Conservation (phyloP, 1,140 invertebrate genomes). For the Ceratosolen fusciceps region DNA sequence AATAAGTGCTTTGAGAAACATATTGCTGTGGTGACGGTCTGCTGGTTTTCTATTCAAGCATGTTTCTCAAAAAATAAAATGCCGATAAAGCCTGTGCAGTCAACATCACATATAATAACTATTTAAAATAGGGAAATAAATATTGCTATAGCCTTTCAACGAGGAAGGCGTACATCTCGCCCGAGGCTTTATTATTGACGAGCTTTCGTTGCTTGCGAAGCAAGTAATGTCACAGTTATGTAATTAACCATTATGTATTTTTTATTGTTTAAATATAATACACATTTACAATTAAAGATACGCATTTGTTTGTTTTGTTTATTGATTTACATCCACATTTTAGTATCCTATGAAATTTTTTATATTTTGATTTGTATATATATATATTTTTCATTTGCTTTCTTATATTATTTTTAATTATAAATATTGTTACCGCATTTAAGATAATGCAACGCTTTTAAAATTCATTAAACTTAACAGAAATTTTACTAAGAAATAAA, state of each 20-base stretch:
- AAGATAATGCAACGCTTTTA: conserved; percentile 45
- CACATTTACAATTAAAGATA: conserved; percentile 20
- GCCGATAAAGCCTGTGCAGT: neutral
- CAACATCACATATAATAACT: too few species aligned
- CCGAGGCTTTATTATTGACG: conserved; percentile 40
- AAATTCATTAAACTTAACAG: conserved; percentile 35
- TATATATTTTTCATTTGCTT: neutral
- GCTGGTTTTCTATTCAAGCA: conserved; percentile 22
- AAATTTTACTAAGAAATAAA: conserved; percentile 22
- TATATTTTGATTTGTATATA: conserved; percentile 14
- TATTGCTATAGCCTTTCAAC: neutral
- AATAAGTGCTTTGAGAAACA: conserved; percentile 36
- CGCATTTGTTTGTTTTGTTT: conserved; percentile 28
- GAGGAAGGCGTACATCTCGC: conserved; percentile 14
- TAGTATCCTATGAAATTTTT: conserved; percentile 36
- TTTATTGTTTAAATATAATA: conserved; percentile 30
- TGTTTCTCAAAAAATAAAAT: conserved; percentile 41
- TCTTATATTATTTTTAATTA: conserved; percentile 39
- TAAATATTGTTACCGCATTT: conserved; percentile 29
- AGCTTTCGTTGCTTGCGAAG: conserved; percentile 16
- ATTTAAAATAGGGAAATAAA: neutral
- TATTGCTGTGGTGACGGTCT: conserved; percentile 35
- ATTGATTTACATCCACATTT: conserved; percentile 23
- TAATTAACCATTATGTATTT: conserved; percentile 43
- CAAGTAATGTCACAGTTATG: conserved; percentile 33